Evolutionary conservation across 2,888 invertebrate genomes (phyloP).

Genomic region (Scaptomyza reducta): DNA sequence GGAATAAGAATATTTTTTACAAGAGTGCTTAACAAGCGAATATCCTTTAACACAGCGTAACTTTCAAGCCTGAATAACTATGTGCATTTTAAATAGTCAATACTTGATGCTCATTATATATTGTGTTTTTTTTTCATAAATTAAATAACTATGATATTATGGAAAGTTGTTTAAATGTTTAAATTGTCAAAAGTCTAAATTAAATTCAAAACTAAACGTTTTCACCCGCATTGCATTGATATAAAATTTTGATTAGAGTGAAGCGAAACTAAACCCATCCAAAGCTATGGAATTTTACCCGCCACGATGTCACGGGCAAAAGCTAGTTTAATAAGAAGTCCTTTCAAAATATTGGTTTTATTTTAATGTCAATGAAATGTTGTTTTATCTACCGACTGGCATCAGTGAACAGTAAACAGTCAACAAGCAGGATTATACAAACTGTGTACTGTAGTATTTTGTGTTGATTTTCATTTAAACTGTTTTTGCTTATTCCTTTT

Average conservation of each 20-base stretch:
- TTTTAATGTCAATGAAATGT: constrained; percentile 9
- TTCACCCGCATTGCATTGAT: too few species aligned
- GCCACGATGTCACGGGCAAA: not conserved
- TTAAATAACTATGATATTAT: too few species aligned
- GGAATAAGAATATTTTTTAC: constrained; percentile 2
- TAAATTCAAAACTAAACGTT: too few species aligned
- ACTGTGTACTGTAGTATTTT: constrained; percentile 29
- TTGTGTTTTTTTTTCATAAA: too few species aligned
- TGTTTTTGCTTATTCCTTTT: constrained; percentile 42
- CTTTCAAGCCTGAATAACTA: too few species aligned
- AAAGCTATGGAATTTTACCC: too few species aligned
- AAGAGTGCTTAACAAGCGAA: constrained; percentile 2
- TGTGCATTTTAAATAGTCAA: too few species aligned
- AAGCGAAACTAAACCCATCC: too few species aligned
- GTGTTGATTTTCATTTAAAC: constrained; percentile 68
- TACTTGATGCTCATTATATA: too few species aligned
- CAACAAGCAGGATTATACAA: not conserved
- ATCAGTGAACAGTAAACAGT: constrained; percentile 10
- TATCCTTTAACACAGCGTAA: constrained; percentile 12
- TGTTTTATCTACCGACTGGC: constrained; percentile 5
- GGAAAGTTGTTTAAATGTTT: too few species aligned
- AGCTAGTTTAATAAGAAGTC: not conserved
- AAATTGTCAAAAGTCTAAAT: too few species aligned
- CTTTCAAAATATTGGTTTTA: constrained; percentile 16
- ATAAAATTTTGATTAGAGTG: too few species aligned